Evolutionary conservation across 2,888 invertebrate genomes (phyloP).

Genomic region (Cepaea hortensis): DNA sequence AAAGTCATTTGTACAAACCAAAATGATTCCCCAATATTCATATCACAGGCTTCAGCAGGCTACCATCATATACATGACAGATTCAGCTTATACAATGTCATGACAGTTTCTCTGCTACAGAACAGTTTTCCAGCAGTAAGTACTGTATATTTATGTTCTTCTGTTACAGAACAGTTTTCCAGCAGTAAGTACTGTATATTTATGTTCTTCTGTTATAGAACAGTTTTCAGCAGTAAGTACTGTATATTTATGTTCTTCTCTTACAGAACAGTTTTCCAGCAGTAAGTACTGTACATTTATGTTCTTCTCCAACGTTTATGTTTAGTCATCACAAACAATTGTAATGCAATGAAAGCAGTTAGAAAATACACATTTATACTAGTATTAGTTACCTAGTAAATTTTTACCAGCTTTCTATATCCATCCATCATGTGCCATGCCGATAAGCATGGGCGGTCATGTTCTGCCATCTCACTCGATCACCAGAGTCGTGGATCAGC

Average conservation of each 20-base stretch:
- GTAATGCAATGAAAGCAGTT: too few relatives aligned
- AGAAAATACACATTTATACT: too few relatives aligned
- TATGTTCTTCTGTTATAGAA: constrained; percentile 55
- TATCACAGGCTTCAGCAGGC: constrained; percentile 58
- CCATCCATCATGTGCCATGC: too few relatives aligned
- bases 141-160: constrained; percentile 37
- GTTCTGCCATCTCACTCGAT: too few relatives aligned
- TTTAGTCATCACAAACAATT: constrained; percentile 31
- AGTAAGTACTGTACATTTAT: constrained; percentile 54
- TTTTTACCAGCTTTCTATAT: too few relatives aligned
- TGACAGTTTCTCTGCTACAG: constrained; percentile 57
- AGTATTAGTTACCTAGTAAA: too few relatives aligned
- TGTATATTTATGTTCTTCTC: constrained; percentile 47
- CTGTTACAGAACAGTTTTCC: constrained; percentile 60
- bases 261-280: constrained; percentile 60
- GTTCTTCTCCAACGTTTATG: constrained; percentile 53
- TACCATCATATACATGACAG: constrained; percentile 59
- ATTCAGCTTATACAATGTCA: constrained; percentile 60
- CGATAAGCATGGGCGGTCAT: too few relatives aligned
- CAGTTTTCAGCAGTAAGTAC: constrained; percentile 63
- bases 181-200: constrained; percentile 57
- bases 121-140: constrained; percentile 62
- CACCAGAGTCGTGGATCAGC: too few relatives aligned
- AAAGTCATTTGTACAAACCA: too few relatives aligned
- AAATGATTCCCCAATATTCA: constrained; percentile 31